phyloP scores from a whole-genome alignment of 1,140 invertebrate species.

The Ladona fulva region DNA sequence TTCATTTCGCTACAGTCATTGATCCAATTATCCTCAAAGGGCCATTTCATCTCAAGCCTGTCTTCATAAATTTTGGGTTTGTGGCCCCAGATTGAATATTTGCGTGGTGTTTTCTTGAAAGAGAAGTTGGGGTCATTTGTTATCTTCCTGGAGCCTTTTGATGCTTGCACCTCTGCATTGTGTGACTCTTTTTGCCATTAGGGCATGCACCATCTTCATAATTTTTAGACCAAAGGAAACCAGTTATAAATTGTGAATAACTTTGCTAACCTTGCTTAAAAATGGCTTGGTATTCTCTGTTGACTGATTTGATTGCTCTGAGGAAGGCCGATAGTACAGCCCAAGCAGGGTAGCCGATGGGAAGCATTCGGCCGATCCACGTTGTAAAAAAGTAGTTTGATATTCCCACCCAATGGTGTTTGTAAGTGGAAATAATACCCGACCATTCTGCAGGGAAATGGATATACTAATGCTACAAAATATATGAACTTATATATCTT shows the following conservation, averaged over 20 bases:
- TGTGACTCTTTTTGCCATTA: not conserved
- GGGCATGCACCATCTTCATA: slow-evolving; percentile 1
- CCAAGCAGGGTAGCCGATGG: slow-evolving; percentile 1
- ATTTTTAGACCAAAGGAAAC: slow-evolving; percentile 4
- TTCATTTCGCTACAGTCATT: no score
- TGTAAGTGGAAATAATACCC: slow-evolving; percentile 9
- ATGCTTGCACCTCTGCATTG: slow-evolving; percentile 7
- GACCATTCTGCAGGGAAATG: slow-evolving; percentile 7
- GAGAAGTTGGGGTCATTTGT: not conserved
- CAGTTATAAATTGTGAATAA: slow-evolving; percentile 8
- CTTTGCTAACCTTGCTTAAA: slow-evolving; percentile 9
- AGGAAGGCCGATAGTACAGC: slow-evolving; percentile 2
- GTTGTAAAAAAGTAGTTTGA: slow-evolving; percentile 9
- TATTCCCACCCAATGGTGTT: not conserved
- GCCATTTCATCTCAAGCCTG: no score
- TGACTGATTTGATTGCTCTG: slow-evolving; percentile 9
- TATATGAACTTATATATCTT: slow-evolving; percentile 11
- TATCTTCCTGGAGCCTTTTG: not conserved
- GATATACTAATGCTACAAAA: slow-evolving; percentile 7
- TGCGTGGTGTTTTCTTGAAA: not conserved
- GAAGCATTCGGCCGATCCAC: not conserved
- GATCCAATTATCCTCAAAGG: no score
- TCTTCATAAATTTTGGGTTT: not conserved
- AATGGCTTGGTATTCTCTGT: slow-evolving; percentile 5
- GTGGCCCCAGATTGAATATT: not conserved